A percentile compares a stretch with the other conserved stretches of the same genome.
Conservation (phyloP, 23 tunicate genomes). For the Halocynthia roretzi region DNA sequence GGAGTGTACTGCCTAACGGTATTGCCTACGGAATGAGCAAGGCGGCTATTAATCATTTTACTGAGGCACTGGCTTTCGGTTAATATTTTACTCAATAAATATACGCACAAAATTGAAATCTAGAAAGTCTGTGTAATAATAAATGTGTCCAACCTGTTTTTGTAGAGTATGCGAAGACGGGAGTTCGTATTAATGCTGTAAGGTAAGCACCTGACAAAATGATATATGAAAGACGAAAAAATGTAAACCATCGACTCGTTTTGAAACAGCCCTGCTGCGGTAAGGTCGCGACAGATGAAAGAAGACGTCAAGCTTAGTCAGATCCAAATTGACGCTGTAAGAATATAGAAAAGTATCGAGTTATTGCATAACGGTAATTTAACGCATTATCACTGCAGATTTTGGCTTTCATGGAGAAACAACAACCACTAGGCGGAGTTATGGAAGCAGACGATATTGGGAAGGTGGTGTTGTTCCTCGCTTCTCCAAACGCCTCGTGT, state of each 20-base stretch:
- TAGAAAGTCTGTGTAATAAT: neutral
- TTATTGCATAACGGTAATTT: too few species aligned
- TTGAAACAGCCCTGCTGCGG: too few species aligned
- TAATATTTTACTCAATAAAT: neutral
- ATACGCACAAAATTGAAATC: neutral
- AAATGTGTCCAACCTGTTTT: neutral
- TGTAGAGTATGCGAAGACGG: neutral
- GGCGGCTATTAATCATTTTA: constrained; percentile 21
- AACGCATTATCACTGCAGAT: neutral
- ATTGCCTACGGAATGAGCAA: constrained; percentile 26
- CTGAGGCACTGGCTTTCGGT: constrained; percentile 19
- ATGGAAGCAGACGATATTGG: constrained; percentile 17
- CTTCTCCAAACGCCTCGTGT: constrained; percentile 10
- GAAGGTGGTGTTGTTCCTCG: constrained; percentile 8
- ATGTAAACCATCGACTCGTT: too few species aligned
- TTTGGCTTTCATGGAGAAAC: constrained; percentile 2
- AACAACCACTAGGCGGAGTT: constrained; percentile 15
- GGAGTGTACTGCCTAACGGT: constrained; percentile 5
- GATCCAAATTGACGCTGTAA: too few species aligned
- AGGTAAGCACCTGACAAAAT: neutral
- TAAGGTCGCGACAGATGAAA: too few species aligned
- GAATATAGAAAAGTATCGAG: too few species aligned
- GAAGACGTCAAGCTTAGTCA: too few species aligned
- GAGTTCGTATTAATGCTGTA: constrained; percentile 3
- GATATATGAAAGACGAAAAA: neutral